Evolutionary conservation across 2,113 vertebrate genomes (phyloP), one percentile per base, ranked within the genome.

Genomic region (Origma solitaria): DNA sequence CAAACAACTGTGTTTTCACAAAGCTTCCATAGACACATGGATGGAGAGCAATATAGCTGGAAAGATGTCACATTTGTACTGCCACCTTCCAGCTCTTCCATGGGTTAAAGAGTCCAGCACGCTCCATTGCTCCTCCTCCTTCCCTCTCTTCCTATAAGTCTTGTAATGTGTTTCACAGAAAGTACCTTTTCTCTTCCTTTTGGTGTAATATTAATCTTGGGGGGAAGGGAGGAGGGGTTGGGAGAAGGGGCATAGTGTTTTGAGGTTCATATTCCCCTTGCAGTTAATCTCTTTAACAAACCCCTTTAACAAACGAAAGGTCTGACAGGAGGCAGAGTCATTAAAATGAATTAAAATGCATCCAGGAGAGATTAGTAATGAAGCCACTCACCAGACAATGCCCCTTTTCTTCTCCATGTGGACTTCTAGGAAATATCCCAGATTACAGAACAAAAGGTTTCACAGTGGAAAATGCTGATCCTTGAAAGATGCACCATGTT

Each of bases 321-420:
- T 96, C 90, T 95, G 96, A 97, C 96, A 96, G 95, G 96, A 97
- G 97, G 96, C 95, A 98, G 95, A 95, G 94, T 94, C 96, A 97
- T 98, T 98, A 98, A 97, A 97, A 97, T 97, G 95, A 98, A 97
- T 98, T 97, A 97, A 97, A 98, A 97, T 97, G 94, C 96, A 97
- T 96, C 95, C 92, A 96, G 93, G 96, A 96, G 94, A 97, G 96
- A 96, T 98, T 98, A 98, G 94, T 87, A 96, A 94, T 75, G 92
- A 96, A 98, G 82, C 95, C 95, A 97, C 97, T 97, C 94, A 95
- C 92, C 95, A 97, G 93, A 98, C 97, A 98, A 97, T 97, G 96
- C 76, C 94, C 90, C 91, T 97, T 98, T 98, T 98, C 96, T 94
- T 92, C 84, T 92, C 72, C 49, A 18, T 82, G 84, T 79, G 85